Evolutionary conservation across 2,888 invertebrate genomes (phyloP), one percentile per base, ranked within the genome.

Genomic region (Heliconius ethilla): DNA sequence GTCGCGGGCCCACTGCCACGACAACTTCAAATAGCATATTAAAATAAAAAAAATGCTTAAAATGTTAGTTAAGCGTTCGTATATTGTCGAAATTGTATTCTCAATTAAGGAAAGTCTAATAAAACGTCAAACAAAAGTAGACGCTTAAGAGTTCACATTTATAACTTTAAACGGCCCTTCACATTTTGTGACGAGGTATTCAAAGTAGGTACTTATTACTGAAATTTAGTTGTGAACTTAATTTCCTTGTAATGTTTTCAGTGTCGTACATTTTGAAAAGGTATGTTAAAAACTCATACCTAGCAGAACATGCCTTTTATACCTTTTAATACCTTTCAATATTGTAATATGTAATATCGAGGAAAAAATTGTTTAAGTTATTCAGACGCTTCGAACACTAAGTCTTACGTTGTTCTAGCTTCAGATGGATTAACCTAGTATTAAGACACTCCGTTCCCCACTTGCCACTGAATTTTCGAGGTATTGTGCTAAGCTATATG

Each of bases 21-120:
- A 55, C 55, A 0, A n/a, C n/a, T 9, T 55, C 55, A n/a, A 62
- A 25, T 0, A 27, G 25, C 27, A 62, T 27, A 51, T 62, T 6
- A 63, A 51, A 7, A 18, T 51, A 22, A 51, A 6, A 18, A 7
- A 51, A 51, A 51, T 6, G 2, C 0, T 27, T 40, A 72, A 70
- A 72, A 67, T 18, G 40, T 37, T 55, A 73, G 37, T 65, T 51
- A 75, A 70, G 59, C 25, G n/a, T 37, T 72, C 33, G 65, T 72
- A 27, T 75, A 77, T 77, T 65, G 79, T 74, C 65, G 55, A 75
- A 80, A 77, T 77, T 74, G 67, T 77, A 51, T 72, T 72, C 73
- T 62, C 69, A 51, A 75, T 79, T 72, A 77, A 75, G 79, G 74
- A 65, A 79, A 29, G 72, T 67, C 69, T 63, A 79, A 77, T 77